phyloP scores from a whole-genome alignment of 1,140 invertebrate species.

The Patella vulgata region DNA sequence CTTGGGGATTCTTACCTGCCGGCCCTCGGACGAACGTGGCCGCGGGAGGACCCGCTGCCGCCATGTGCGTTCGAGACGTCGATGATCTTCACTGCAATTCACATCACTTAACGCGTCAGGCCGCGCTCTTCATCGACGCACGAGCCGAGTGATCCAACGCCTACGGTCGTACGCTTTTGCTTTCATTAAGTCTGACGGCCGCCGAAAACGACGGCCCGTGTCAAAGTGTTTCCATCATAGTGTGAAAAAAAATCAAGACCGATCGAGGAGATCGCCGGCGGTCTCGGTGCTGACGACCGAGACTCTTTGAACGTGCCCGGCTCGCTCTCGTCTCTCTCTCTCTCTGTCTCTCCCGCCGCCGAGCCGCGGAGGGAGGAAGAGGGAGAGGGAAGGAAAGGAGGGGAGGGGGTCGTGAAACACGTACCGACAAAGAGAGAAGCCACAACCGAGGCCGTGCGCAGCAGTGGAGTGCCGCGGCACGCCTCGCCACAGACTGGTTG shows the following conservation, averaged over 20 bases:
- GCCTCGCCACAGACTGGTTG: no score
- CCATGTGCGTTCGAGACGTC: slow-evolving; percentile 84
- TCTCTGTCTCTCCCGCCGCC: neutral
- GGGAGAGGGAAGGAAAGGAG: no score
- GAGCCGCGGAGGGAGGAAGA: no score
- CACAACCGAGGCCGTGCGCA: no score
- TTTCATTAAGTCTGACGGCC: neutral
- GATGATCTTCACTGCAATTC: slow-evolving; percentile 85
- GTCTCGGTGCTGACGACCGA: neutral
- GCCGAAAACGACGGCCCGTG: no score
- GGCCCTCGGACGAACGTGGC: slow-evolving; percentile 73
- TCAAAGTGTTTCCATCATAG: neutral
- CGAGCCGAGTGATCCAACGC: slow-evolving; percentile 79
- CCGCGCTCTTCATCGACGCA: slow-evolving; percentile 84
- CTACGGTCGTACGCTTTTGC: slow-evolving; percentile 53
- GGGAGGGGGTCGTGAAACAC: no score
- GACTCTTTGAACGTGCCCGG: slow-evolving; percentile 2
- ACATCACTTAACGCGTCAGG: slow-evolving; percentile 79
- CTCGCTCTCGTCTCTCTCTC: neutral
- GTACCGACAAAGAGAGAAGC: no score
- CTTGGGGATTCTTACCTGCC: slow-evolving; percentile 26
- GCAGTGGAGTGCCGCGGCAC: no score
- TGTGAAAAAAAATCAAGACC: neutral
- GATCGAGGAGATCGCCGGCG: neutral
- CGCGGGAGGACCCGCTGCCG: slow-evolving; percentile 73